A percentile compares a stretch with the other conserved stretches of the same genome.
Evolutionary conservation across 2,888 invertebrate genomes (phyloP).

Genomic region (Agrilus mali): DNA sequence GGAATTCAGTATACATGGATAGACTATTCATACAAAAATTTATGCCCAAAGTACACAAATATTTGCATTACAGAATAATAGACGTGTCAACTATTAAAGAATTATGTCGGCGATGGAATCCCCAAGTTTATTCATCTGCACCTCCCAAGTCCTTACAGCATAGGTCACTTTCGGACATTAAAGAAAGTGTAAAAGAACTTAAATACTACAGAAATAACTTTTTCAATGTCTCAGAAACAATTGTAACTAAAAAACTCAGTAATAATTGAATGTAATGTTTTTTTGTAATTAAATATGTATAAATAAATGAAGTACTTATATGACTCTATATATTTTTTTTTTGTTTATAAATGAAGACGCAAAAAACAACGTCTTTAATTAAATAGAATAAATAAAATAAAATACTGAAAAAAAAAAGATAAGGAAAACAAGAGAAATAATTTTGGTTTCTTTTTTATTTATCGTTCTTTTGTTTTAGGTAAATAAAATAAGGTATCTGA

Average conservation of each 20-base stretch:
- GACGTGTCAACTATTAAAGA: conserved; percentile 90
- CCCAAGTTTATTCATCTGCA: conserved; percentile 38
- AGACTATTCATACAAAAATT: conserved; percentile 66
- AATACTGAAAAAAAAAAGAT: too few relatives aligned
- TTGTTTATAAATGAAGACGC: too few relatives aligned
- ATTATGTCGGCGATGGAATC: conserved; percentile 66
- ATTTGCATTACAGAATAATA: conserved; percentile 84
- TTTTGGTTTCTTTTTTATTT: too few relatives aligned
- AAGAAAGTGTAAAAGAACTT: conserved; percentile 74
- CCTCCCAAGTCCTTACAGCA: conserved; percentile 57
- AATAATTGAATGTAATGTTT: background rate
- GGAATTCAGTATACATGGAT: conserved; percentile 83
- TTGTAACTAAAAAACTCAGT: conserved; percentile 4
- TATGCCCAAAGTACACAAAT: conserved; percentile 66
- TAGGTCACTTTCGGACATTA: conserved; percentile 70
- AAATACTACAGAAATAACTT: conserved; percentile 60
- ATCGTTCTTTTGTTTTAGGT: too few relatives aligned
- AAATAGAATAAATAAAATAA: too few relatives aligned
- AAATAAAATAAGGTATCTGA: too few relatives aligned
- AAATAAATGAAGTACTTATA: too few relatives aligned
- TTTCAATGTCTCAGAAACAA: conserved; percentile 35
- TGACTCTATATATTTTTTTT: too few relatives aligned
- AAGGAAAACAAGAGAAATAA: too few relatives aligned
- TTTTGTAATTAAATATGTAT: background rate
- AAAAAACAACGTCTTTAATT: too few relatives aligned